Evolutionary conservation across 1,140 invertebrate species (phyloP), one percentile per base, ranked within the genome.

Genomic region (Magallana angulata): DNA sequence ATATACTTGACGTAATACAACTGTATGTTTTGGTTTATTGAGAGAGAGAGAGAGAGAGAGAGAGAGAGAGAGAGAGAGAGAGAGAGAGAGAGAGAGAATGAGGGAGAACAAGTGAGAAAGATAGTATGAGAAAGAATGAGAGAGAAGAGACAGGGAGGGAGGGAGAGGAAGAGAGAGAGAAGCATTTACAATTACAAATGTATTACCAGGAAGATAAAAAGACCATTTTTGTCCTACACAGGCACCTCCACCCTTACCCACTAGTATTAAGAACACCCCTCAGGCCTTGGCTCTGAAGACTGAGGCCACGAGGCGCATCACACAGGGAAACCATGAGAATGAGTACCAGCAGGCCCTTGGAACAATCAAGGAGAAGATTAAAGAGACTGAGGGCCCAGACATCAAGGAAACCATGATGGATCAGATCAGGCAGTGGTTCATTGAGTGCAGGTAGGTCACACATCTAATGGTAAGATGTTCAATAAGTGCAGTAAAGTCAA

Each of bases 371-470:
- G 95, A 95, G 64, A 94, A 95, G 84, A 94, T 96, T 24, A 84
- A 92, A 18, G 94, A 95, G 56, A 93, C 94, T 24, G 95, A 96
- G 89, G 95, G 95, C 8, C 93, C 98, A 91, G 97, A 97, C 91
- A 97, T 98, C 58, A 96, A 97, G 80, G 95, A 96, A 89, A 93
- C 91, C 16, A 95, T 96, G 94, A 94, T 95, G 92, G 97, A 97
- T 92, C 97, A 98, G 95, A 96, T 98, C 57, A 95, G 98, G 90
- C 96, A 96, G 88, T 98, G 98, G 98, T 97, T 98, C 87, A 94
- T 95, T 85, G 95, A 95, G 89, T 95, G 93, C 92, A 95, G 95
- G 93, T 94, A 92, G 56, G 96, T 60, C 57, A 81, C 57, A 12
- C 14, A 82, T 97, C 98, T 95, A 96, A 98, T 57, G 95, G 98